Evolutionary conservation across 2,888 invertebrate genomes (phyloP).

Genomic region (Formica aserva): DNA sequence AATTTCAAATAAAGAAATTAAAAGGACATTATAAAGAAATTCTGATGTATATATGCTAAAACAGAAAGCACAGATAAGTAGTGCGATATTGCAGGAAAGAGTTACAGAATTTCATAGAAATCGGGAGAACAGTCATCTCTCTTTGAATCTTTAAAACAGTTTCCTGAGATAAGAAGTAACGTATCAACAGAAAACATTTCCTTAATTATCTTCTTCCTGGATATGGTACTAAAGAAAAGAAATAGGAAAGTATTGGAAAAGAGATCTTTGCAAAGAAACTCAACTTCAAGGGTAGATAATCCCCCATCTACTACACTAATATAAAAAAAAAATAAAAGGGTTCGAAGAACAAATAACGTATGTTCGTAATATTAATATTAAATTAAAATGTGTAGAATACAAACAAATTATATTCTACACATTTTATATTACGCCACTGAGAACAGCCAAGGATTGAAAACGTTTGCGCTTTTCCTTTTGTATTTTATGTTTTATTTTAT

Average conservation of each 20-base stretch:
- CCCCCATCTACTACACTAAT: background rate
- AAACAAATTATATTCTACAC: too few species aligned
- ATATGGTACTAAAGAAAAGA: constrained; percentile 16
- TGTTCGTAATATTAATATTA: too few species aligned
- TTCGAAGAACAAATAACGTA: too few species aligned
- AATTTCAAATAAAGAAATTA: background rate
- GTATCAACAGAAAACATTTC: constrained; percentile 56
- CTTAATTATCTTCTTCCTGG: constrained; percentile 65
- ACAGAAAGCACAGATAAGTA: background rate
- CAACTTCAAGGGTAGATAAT: constrained; percentile 19
- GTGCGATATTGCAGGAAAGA: constrained; percentile 26
- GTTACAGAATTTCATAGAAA: constrained; percentile 31
- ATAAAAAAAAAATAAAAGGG: too few species aligned
- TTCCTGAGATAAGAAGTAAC: constrained; percentile 55
- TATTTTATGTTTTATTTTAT: too few species aligned
- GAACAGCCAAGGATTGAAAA: too few species aligned
- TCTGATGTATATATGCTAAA: constrained; percentile 11
- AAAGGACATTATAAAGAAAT: background rate
- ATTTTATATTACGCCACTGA: too few species aligned
- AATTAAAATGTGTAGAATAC: too few species aligned
- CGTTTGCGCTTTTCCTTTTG: too few species aligned
- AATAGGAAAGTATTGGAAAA: constrained; percentile 30
- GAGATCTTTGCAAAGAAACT: constrained; percentile 17
- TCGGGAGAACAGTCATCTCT: constrained; percentile 15
- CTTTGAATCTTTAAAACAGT: constrained; percentile 61